Evolutionary conservation across 2,113 vertebrate genomes (phyloP).

Genomic region (Etia nguti): DNA sequence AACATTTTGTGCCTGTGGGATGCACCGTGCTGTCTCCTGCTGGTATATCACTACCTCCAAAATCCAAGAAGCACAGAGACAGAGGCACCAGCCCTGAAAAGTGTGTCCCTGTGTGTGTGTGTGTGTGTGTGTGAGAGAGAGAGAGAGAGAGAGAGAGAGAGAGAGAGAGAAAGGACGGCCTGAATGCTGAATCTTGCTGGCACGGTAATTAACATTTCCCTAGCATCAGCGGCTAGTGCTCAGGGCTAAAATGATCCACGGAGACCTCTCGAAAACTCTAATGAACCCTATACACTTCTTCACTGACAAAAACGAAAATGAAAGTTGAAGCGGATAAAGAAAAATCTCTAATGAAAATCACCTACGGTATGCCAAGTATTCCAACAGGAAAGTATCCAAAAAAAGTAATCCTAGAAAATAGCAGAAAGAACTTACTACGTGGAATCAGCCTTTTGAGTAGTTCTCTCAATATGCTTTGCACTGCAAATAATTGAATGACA

Average conservation of each 20-base stretch:
- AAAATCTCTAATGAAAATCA: neutral
- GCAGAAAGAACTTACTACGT: neutral
- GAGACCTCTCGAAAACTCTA: constrained; percentile 12
- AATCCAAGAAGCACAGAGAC: neutral
- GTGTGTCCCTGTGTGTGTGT: neutral
- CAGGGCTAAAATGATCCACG: constrained; percentile 33
- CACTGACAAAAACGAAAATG: neutral
- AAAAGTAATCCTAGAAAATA: neutral
- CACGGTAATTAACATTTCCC: constrained; percentile 55
- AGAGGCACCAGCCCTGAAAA: neutral
- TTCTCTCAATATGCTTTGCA: neutral
- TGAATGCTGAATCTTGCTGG: constrained; percentile 23
- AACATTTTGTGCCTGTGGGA: constrained; percentile 5
- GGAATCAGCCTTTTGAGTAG: neutral
- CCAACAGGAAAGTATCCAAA: neutral
- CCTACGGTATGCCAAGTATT: neutral
- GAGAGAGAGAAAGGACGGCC: neutral
- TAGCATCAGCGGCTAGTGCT: constrained; percentile 25
- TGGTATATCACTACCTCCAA: neutral
- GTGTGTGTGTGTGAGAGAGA: neutral
- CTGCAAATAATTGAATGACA: neutral
- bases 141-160: too few relatives aligned
- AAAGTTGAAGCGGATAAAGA: neutral
- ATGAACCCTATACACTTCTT: constrained; percentile 14
- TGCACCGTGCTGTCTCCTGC: neutral